Evolutionary conservation across 2,113 vertebrate species (phyloP), one percentile per base, ranked within the genome.

Genomic region (Nicator chloris): DNA sequence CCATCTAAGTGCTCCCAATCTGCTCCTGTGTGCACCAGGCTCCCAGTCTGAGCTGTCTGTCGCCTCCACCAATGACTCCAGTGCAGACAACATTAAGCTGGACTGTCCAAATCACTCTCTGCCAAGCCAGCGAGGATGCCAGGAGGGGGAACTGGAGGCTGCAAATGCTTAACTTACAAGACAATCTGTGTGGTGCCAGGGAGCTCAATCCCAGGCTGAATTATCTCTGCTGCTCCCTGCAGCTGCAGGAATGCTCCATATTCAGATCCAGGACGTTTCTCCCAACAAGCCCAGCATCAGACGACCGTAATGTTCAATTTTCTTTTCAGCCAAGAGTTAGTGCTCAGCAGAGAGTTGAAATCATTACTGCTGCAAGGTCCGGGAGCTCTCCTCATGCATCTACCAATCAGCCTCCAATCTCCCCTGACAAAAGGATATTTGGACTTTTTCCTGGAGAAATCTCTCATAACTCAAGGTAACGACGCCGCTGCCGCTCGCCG

Each of bases 381-480:
- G 5, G 91, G 85, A 95, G 89, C 94, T 91, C 91, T 93, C 86
- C 65, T 90, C 89, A 82, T 89, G 86, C 84, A 92, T 94, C 93
- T 93, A 96, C 96, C 96, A 94, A 95, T 95, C 97, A 95, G 95
- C 85, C 91, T 93, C 93, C 70, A 82, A 79, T 81, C 90, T 95
- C 96, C 96, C 96, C 42, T 81, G 91, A 95, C 96, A 95, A 91
- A 96, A 96, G 92, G 96, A 96, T 85, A 94, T 92, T 96, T 96
- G 94, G 94, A 59, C 80, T 92, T 95, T 84, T 90, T 97, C 91
- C 92, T 95, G 73, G 86, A 95, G 93, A 95, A 94, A 90, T 90
- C 92, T 93, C 95, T 83, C 95, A 94, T 97, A 95, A 94, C 56
- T 97, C 97, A 97, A 95, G 92, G 94, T 96, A 97, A 97, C 14